These are phyloP conservation scores for Calosoma granatense DNA, from an alignment of 1,140 invertebrate species.

Conservation along the genomic window DNA sequence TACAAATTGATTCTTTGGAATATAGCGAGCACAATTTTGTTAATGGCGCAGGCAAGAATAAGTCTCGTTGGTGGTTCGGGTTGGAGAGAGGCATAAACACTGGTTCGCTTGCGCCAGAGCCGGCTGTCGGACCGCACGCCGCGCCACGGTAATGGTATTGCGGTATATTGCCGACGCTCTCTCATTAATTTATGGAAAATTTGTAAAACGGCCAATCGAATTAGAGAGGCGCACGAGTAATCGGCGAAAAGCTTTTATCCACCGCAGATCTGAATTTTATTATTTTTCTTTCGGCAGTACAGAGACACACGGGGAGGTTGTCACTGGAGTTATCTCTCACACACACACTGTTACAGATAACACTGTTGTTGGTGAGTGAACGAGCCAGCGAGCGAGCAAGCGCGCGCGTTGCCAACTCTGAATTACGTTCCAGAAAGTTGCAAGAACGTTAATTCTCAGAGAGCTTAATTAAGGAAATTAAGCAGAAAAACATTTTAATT, in stretches of 20 bases:
- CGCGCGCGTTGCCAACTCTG: background rate
- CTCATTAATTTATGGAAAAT: conserved; percentile 9
- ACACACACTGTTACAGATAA: no score
- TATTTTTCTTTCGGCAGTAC: no score
- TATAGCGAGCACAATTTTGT: conserved; percentile 2
- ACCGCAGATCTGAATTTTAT: background rate
- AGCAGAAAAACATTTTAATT: conserved; percentile 9
- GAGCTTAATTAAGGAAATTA: conserved; percentile 9
- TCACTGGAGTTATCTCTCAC: no score
- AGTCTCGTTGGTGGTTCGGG: background rate
- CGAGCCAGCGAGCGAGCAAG: background rate
- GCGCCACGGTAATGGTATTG: conserved; percentile 1
- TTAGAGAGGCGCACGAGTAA: background rate
- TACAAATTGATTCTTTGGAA: background rate
- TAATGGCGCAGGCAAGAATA: conserved; percentile 1
- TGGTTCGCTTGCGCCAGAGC: background rate
- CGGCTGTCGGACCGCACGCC: background rate
- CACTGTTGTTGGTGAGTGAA: no score
- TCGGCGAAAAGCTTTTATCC: conserved; percentile 6
- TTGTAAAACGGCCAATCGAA: conserved; percentile 5
- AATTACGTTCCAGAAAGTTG: conserved; percentile 2
- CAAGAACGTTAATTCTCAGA: conserved; percentile 6
- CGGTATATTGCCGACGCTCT: background rate
- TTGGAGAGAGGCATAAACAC: background rate
- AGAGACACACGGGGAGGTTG: background rate